These are phyloP conservation scores for Microcebus tavaratra DNA, from an alignment of 2,113 vertebrate genomes.

Conservation along the genomic window DNA sequence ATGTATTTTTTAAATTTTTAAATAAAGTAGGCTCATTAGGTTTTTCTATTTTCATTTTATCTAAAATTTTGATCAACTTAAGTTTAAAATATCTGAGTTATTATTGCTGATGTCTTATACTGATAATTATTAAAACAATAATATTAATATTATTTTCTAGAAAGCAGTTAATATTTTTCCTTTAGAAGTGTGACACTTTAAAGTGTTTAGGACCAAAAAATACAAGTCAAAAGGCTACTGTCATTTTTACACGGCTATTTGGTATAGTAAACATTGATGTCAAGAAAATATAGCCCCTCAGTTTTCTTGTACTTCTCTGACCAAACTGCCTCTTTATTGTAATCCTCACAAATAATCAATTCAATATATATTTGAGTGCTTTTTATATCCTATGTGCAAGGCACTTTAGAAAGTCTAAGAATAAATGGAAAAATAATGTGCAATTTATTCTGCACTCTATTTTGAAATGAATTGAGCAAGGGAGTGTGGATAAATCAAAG, in stretches of 20 bases:
- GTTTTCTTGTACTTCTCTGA: neutral
- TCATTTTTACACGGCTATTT: neutral
- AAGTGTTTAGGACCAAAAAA: neutral
- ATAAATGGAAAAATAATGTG: neutral
- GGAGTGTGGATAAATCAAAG: neutral
- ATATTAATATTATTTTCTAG: neutral
- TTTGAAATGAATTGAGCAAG: neutral
- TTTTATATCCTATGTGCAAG: neutral
- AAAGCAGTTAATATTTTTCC: neutral
- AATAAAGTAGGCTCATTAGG: neutral
- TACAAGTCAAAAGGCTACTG: neutral
- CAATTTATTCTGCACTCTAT: neutral
- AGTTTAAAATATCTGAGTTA: neutral
- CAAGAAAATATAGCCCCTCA: neutral
- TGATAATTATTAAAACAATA: neutral
- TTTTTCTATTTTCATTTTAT: neutral
- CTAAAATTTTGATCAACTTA: neutral
- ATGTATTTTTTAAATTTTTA: neutral
- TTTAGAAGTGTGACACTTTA: neutral
- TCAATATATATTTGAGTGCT: neutral
- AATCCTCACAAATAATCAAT: neutral
- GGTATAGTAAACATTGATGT: neutral
- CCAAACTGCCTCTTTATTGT: neutral
- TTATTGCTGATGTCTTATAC: neutral
- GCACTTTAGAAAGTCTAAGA: neutral